These are phyloP conservation scores for Alethe castanea DNA, from an alignment of 2,113 vertebrate genomes.

Conservation along the genomic window DNA sequence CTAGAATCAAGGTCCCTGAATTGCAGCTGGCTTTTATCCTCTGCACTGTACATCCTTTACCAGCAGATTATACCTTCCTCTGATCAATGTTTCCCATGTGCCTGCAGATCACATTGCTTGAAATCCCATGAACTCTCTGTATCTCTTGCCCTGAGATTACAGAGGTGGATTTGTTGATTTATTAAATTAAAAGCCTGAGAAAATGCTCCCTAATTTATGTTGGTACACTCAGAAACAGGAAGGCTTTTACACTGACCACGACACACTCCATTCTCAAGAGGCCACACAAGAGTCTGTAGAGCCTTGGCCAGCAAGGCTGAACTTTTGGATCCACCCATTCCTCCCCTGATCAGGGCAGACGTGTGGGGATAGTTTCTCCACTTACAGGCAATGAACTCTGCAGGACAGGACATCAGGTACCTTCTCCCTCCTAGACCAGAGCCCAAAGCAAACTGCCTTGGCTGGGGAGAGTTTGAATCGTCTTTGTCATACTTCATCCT, in stretches of 20 bases:
- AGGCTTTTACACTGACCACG: not conserved
- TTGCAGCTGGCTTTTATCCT: not conserved
- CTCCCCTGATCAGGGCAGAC: not conserved
- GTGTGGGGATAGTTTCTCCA: not conserved
- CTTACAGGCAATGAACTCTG: not conserved
- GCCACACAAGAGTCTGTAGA: not conserved
- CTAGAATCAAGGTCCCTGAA: not conserved
- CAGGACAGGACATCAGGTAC: not conserved
- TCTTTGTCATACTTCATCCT: not conserved
- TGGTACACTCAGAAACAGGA: not conserved
- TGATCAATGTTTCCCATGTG: accelerated
- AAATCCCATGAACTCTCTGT: not conserved
- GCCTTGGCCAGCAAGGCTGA: not conserved
- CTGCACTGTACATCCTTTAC: not conserved
- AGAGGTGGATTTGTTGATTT: not conserved
- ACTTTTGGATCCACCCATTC: not conserved
- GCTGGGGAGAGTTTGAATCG: not conserved
- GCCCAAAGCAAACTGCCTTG: not conserved
- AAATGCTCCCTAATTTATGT: not conserved
- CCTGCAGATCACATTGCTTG: not conserved
- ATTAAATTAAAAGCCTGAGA: not conserved
- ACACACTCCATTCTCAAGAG: not conserved
- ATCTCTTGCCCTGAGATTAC: not conserved
- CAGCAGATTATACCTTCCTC: not conserved
- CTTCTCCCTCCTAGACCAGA: not conserved